A percentile compares a stretch with the other conserved stretches of the same genome.
These are phyloP conservation scores for Thunnus maccoyii DNA, from an alignment of 2,113 vertebrate genomes.

Conservation along the genomic window DNA sequence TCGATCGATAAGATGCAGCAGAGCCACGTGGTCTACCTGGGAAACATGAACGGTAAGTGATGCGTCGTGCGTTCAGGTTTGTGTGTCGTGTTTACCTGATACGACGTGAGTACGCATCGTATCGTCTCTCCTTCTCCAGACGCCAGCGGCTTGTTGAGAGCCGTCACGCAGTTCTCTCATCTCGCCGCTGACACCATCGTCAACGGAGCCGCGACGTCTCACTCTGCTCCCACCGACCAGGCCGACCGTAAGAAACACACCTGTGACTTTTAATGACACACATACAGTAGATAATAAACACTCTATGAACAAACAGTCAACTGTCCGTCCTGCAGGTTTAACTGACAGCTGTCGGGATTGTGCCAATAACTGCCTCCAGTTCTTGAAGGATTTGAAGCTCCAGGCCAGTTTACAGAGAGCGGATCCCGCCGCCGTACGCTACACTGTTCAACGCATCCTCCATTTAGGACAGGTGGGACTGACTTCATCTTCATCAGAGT, in stretches of 20 bases:
- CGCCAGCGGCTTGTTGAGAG: conserved; percentile 85
- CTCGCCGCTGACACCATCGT: conserved; percentile 91
- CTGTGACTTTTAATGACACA: no score
- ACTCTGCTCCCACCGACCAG: conserved; percentile 89
- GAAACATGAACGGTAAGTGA: conserved; percentile 82
- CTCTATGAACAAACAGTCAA: no score
- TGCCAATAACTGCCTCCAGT: conserved; percentile 88
- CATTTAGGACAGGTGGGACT: conserved; percentile 87
- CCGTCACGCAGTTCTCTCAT: conserved; percentile 90
- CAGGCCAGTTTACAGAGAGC: conserved; percentile 82
- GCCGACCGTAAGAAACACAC: conserved; percentile 89
- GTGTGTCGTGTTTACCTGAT: neutral
- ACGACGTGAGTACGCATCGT: no score
- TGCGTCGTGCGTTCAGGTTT: neutral
- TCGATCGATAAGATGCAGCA: conserved; percentile 88
- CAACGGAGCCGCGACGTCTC: conserved; percentile 89
- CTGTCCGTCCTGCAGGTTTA: conserved; percentile 80
- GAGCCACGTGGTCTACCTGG: conserved; percentile 83
- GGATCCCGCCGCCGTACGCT: conserved; percentile 76
- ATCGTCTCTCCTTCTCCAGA: conserved; percentile 73
- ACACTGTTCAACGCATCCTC: conserved; percentile 83
- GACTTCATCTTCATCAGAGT: no score
- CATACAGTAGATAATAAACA: no score
- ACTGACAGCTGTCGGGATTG: conserved; percentile 90
- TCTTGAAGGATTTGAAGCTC: conserved; percentile 87